Evolutionary conservation across 1,140 invertebrate species (phyloP).

Genomic region (Xylocopa sonorina): DNA sequence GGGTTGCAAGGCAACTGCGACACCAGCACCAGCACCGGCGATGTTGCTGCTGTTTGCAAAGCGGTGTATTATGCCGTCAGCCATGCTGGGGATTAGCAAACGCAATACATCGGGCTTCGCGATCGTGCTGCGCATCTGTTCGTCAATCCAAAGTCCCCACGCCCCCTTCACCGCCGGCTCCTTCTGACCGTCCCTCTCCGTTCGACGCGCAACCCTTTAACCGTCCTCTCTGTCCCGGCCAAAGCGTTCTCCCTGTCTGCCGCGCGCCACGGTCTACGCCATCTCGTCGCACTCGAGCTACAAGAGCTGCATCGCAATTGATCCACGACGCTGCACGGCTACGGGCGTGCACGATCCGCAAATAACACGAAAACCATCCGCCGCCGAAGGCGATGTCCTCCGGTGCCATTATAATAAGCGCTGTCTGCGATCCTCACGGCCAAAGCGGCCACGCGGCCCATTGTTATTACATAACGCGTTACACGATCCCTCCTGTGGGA

Average conservation of each 20-base stretch:
- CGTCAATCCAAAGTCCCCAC: constrained; percentile 60
- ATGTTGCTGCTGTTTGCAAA: constrained; percentile 79
- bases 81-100: constrained; percentile 80
- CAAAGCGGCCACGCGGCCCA: not conserved
- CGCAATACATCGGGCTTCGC: constrained; percentile 79
- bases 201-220: constrained; percentile 2
- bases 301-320: constrained; percentile 78
- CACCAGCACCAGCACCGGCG: constrained; percentile 45
- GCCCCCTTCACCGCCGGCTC: not conserved
- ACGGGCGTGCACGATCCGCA: constrained; percentile 71
- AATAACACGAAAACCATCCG: constrained; percentile 73
- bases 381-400: constrained; percentile 41
- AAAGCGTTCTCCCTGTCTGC: not conserved
- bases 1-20: constrained; percentile 56
- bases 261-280: constrained; percentile 41
- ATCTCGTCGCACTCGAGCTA: constrained; percentile 59
- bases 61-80: constrained; percentile 81
- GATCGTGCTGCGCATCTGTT: constrained; percentile 81
- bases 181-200: constrained; percentile 19
- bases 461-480: constrained; percentile 37
- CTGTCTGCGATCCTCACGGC: constrained; percentile 41
- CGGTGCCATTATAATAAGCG: constrained; percentile 42
- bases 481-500: not conserved
- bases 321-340: constrained; percentile 61
- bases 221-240: constrained; percentile 2